Percentiles rank a stretch among this genome's conserved stretches.
Evolutionary conservation across 2,888 invertebrate species (phyloP).

Genomic region (Agonopterix alstromeriana): DNA sequence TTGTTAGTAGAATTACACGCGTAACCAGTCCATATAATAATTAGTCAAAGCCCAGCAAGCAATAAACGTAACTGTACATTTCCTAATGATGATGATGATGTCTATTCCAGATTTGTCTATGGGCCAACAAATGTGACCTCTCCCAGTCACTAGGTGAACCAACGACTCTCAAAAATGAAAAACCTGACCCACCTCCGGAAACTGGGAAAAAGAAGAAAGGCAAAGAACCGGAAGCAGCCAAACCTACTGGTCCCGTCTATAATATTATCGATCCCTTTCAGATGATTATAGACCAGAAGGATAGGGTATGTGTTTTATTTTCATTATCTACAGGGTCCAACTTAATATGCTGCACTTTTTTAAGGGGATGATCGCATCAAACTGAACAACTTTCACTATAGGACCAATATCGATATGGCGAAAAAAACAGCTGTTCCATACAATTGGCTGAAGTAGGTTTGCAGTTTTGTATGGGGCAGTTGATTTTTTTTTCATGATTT

Average conservation of each 20-base stretch:
- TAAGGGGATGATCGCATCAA: no score
- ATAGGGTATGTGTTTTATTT: conserved; percentile 37
- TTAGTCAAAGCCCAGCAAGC: no score
- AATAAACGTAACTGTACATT: neutral
- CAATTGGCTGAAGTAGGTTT: no score
- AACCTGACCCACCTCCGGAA: neutral
- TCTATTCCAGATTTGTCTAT: conserved; percentile 83
- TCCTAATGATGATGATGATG: neutral
- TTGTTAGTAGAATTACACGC: no score
- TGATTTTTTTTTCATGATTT: no score
- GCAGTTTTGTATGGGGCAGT: no score
- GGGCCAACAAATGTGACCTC: conserved; percentile 97
- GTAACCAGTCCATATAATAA: no score
- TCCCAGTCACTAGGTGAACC: conserved; percentile 87
- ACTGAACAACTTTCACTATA: no score
- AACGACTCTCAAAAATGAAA: conserved; percentile 36
- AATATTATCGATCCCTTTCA: conserved; percentile 43
- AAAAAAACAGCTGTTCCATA: no score
- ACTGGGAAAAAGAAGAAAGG: conserved; percentile 44
- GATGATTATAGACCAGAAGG: conserved; percentile 45
- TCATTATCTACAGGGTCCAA: no score
- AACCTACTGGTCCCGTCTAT: conserved; percentile 16
- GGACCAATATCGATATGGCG: no score
- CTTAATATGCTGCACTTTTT: no score
- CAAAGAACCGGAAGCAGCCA: conserved; percentile 75